A percentile compares a stretch with the other conserved stretches of the same genome.
Evolutionary conservation across 2,113 vertebrate genomes (phyloP).

Genomic region (Festucalex cinctus): DNA sequence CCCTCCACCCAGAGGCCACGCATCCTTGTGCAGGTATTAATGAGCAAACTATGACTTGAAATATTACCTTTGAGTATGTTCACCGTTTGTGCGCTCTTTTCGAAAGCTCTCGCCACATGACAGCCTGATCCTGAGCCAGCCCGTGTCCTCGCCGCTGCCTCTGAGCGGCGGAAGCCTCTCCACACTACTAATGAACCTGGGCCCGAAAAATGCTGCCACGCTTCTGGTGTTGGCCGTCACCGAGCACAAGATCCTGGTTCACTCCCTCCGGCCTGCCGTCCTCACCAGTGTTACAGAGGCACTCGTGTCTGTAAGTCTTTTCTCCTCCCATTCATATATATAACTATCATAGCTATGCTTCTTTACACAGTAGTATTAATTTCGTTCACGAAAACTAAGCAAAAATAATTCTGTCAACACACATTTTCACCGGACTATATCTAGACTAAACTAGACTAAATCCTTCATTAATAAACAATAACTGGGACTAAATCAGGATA

Average conservation of each 20-base stretch:
- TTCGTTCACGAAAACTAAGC: too few species aligned
- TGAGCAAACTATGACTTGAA: not conserved
- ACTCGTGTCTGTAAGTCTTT: constrained; percentile 87
- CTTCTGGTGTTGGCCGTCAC: constrained; percentile 94
- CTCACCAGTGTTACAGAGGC: constrained; percentile 98
- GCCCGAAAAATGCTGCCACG: constrained; percentile 91
- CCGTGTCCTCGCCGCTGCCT: constrained; percentile 93
- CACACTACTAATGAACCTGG: constrained; percentile 91
- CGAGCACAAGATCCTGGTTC: constrained; percentile 97
- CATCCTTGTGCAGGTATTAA: constrained; percentile 91
- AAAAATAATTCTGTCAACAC: too few species aligned
- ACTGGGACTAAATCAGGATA: too few species aligned
- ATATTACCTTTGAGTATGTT: not conserved
- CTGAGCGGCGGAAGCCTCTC: constrained; percentile 94
- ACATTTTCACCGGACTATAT: too few species aligned
- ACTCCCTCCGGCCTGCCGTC: constrained; percentile 93
- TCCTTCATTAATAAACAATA: too few species aligned
- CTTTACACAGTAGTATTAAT: too few species aligned
- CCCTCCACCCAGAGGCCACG: constrained; percentile 93
- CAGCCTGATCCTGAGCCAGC: constrained; percentile 94
- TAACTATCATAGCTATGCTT: too few species aligned
- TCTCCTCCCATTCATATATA: not conserved
- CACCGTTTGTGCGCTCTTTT: constrained; percentile 9
- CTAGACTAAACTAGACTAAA: too few species aligned
- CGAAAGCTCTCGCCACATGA: constrained; percentile 93